These are phyloP conservation scores for Bombus consobrinus DNA, from an alignment of 1,140 invertebrate genomes.

Conservation along the genomic window DNA sequence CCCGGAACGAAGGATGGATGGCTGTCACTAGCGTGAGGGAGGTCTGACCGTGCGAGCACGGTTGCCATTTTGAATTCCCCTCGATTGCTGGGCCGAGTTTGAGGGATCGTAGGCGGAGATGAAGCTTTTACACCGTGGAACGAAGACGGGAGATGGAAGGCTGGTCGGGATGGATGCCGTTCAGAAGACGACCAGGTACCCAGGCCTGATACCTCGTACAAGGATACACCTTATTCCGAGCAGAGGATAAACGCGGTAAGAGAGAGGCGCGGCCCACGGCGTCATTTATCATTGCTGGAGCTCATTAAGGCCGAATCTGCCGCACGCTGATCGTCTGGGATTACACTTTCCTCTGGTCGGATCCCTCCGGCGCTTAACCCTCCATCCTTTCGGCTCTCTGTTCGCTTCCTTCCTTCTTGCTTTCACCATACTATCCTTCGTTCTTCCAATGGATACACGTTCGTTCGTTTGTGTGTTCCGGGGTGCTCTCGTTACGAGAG, in stretches of 20 bases:
- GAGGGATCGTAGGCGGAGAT: constrained; percentile 83
- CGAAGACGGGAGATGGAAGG: constrained; percentile 75
- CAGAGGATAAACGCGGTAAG: constrained; percentile 72
- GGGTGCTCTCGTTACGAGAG: constrained; percentile 32
- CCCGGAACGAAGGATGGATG: constrained; percentile 73
- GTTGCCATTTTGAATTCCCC: constrained; percentile 82
- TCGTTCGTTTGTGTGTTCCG: constrained; percentile 1
- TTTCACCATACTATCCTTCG: constrained; percentile 38
- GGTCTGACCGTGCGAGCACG: constrained; percentile 54
- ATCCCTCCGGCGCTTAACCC: constrained; percentile 72
- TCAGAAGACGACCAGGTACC: constrained; percentile 44
- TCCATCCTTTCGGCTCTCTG: constrained; percentile 50
- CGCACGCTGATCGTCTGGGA: constrained; percentile 79
- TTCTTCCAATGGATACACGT: neutral
- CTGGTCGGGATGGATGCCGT: constrained; percentile 67
- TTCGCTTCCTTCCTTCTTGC: constrained; percentile 25
- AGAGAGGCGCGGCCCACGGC: constrained; percentile 74
- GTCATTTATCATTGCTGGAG: constrained; percentile 80
- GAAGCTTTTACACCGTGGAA: constrained; percentile 74
- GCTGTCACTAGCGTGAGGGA: constrained; percentile 74
- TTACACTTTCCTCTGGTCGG: constrained; percentile 74
- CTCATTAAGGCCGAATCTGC: constrained; percentile 81
- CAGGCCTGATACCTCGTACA: constrained; percentile 62
- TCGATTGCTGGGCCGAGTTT: constrained; percentile 76
- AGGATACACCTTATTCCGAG: constrained; percentile 72